Evolutionary conservation across 2,797 vertebrate species (phyloP).

Genomic region (Centroberyx gerrardi): DNA sequence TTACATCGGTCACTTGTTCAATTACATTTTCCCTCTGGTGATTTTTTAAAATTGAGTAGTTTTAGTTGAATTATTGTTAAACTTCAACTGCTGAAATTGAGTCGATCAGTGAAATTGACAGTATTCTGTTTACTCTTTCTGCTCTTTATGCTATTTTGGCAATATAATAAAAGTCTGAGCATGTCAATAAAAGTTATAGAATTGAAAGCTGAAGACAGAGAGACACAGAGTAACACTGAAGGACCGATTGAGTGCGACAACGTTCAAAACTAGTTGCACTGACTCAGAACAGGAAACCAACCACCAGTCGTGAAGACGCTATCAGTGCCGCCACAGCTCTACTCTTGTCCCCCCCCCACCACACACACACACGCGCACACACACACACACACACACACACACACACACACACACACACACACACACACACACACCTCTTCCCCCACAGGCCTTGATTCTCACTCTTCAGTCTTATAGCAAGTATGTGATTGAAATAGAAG

Average conservation of each 20-base stretch:
- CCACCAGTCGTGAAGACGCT: conserved; percentile 82
- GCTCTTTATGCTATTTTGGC: too few species aligned
- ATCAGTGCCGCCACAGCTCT: conserved; percentile 86
- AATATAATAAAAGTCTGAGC: too few species aligned
- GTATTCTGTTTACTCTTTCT: conserved; percentile 16
- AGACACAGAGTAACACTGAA: background rate
- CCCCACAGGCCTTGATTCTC: conserved; percentile 73
- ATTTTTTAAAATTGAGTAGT: background rate
- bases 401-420: conserved; percentile 1
- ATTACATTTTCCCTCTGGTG: background rate
- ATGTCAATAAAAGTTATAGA: too few species aligned
- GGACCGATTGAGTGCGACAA: conserved; percentile 16
- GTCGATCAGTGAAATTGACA: background rate
- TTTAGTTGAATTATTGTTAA: background rate
- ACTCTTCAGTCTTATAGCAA: conserved; percentile 71
- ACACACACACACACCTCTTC: conserved; percentile 9
- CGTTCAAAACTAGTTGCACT: conserved; percentile 48
- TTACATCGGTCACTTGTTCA: too few species aligned
- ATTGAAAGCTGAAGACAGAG: conserved; percentile 7
- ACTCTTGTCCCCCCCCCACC: conserved; percentile 76
- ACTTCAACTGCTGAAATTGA: background rate
- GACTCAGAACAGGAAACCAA: conserved; percentile 90
- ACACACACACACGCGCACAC: background rate
- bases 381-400: background rate
- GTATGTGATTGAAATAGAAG: conserved; percentile 85